A percentile compares a stretch with the other conserved stretches of the same genome.
Conservation (phyloP, 2,888 invertebrate genomes). For the Aleiodes alternator region DNA sequence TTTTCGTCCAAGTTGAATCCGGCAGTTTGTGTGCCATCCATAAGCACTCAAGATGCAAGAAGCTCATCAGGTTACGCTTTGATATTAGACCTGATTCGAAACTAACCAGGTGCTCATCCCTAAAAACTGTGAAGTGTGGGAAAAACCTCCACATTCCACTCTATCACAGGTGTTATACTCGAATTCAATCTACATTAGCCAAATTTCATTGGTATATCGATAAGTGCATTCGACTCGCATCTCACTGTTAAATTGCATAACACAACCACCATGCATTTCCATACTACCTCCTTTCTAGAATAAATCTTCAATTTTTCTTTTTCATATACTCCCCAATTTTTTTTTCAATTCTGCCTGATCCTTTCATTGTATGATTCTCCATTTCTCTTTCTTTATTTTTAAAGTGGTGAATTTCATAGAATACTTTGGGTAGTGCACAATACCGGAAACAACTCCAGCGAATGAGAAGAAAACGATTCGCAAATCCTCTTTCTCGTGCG, state of each 20-base stretch:
- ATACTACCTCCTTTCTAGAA: constrained; percentile 28
- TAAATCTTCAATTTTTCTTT: not conserved
- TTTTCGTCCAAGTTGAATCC: too few relatives aligned
- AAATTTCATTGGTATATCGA: constrained; percentile 53
- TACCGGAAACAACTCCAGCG: constrained; percentile 21
- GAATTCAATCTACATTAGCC: constrained; percentile 62
- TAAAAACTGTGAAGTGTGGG: too few relatives aligned
- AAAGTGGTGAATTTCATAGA: too few relatives aligned
- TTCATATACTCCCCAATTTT: not conserved
- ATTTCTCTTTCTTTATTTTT: constrained; percentile 34
- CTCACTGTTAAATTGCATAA: constrained; percentile 51
- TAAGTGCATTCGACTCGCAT: constrained; percentile 41
- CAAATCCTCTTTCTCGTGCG: constrained; percentile 30
- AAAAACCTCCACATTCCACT: not conserved
- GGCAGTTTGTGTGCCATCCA: too few relatives aligned
- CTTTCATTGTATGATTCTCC: not conserved
- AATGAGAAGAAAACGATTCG: constrained; percentile 31
- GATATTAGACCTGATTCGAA: too few relatives aligned
- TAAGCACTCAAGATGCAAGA: too few relatives aligned
- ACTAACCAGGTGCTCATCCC: too few relatives aligned
- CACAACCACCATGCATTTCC: constrained; percentile 19
- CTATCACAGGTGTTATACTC: constrained; percentile 31
- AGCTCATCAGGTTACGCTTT: too few relatives aligned
- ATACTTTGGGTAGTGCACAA: too few relatives aligned
- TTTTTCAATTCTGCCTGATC: not conserved